These are phyloP conservation scores for Okamejei kenojei DNA, from an alignment of 2,797 vertebrate genomes.

Conservation along the genomic window DNA sequence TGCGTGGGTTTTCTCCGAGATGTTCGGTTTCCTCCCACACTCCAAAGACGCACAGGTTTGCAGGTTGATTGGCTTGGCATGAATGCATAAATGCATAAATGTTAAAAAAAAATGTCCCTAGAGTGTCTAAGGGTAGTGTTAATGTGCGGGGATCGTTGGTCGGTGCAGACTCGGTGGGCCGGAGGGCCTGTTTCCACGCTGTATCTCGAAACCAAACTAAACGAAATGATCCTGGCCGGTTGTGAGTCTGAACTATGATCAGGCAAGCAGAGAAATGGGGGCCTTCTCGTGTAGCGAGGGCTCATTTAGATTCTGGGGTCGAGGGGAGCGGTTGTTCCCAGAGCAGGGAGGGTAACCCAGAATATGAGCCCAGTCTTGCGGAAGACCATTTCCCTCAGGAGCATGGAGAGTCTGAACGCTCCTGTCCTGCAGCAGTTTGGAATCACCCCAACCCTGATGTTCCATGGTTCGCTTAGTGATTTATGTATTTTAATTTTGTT, in stretches of 20 bases:
- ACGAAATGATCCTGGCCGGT: not conserved
- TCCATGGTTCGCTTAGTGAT: not conserved
- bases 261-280: not conserved
- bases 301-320: not conserved
- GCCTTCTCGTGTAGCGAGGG: not conserved
- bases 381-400: not conserved
- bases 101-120: too few species aligned
- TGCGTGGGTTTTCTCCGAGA: too few species aligned
- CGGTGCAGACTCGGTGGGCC: too few species aligned
- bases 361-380: not conserved
- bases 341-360: not conserved
- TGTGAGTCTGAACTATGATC: not conserved
- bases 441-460: not conserved
- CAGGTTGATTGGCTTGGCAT: too few species aligned
- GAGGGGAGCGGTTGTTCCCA: not conserved
- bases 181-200: too few species aligned
- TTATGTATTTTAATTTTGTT: not conserved
- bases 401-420: not conserved
- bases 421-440: not conserved
- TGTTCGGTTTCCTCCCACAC: too few species aligned
- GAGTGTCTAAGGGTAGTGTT: too few species aligned
- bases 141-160: too few species aligned
- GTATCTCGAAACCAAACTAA: not conserved
- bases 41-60: too few species aligned
- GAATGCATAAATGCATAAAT: too few species aligned